A percentile compares a stretch with the other conserved stretches of the same genome.
Conservation (phyloP, 1,140 invertebrate genomes). For the Heliconius himera region DNA sequence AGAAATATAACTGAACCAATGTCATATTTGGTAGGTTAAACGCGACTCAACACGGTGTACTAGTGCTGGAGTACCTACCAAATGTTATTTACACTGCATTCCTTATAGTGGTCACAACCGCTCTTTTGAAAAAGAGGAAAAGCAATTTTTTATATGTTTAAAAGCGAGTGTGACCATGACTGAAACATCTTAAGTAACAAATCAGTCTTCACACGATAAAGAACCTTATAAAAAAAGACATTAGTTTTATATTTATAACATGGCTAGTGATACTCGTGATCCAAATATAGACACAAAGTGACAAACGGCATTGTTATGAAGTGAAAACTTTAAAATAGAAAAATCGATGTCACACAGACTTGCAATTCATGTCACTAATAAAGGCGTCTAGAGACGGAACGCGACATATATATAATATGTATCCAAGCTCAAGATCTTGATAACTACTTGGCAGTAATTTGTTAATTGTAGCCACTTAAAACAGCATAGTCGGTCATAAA, state of each 20-base stretch:
- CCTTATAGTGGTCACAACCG: constrained; percentile 62
- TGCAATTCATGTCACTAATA: not conserved
- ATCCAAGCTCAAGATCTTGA: constrained; percentile 38
- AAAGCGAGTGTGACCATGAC: constrained; percentile 59
- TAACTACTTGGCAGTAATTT: not conserved
- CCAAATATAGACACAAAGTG: constrained; percentile 37
- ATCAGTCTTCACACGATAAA: constrained; percentile 74
- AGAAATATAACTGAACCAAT: constrained; percentile 40
- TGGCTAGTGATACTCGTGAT: constrained; percentile 45
- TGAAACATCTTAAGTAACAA: constrained; percentile 67
- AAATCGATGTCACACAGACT: not conserved
- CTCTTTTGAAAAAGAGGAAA: constrained; percentile 28
- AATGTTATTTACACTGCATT: constrained; percentile 80
- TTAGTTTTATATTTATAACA: constrained; percentile 66
- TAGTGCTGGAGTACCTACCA: constrained; percentile 67
- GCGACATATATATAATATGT: constrained; percentile 28
- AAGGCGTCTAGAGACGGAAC: constrained; percentile 37
- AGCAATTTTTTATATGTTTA: constrained; percentile 43
- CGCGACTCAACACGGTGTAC: constrained; percentile 60
- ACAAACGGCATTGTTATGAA: not conserved
- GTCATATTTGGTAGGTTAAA: constrained; percentile 64
- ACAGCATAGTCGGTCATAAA: constrained; percentile 10
- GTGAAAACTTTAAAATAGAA: not conserved
- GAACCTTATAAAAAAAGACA: constrained; percentile 73
- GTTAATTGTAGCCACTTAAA: constrained; percentile 8